Evolutionary conservation across 2,797 vertebrate species (phyloP).

Genomic region (Diglossa cyanea): DNA sequence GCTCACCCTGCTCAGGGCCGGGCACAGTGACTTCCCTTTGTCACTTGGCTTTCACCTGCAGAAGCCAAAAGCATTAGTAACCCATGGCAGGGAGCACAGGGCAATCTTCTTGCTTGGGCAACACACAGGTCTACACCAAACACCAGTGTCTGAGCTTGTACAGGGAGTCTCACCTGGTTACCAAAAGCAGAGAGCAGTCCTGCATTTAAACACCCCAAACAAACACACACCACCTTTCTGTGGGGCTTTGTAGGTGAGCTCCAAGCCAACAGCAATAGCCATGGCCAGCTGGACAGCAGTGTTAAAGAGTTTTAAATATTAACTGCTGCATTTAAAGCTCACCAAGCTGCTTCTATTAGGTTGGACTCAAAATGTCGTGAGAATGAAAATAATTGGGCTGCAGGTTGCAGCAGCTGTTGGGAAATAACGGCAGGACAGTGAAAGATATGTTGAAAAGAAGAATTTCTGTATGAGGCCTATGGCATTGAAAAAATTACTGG

Average conservation of each 20-base stretch:
- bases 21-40: not conserved
- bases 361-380: not conserved
- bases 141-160: not conserved
- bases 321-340: not conserved
- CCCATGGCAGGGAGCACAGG: fast-evolving
- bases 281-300: not conserved
- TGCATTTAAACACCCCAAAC: not conserved
- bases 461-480: not conserved
- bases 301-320: not conserved
- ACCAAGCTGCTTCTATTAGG: not conserved
- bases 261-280: not conserved
- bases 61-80: not conserved
- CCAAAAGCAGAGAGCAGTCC: not conserved
- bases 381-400: not conserved
- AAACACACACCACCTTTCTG: not conserved
- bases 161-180: not conserved
- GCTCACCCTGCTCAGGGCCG: not conserved
- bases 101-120: constrained; percentile 7
- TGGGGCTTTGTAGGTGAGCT: not conserved
- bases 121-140: not conserved
- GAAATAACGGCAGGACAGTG: not conserved
- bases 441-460: not conserved
- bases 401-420: not conserved
- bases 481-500: not conserved
- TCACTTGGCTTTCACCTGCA: not conserved